These are phyloP conservation scores for Ferrisia virgata DNA, from an alignment of 2,888 invertebrate species.

Conservation along the genomic window DNA sequence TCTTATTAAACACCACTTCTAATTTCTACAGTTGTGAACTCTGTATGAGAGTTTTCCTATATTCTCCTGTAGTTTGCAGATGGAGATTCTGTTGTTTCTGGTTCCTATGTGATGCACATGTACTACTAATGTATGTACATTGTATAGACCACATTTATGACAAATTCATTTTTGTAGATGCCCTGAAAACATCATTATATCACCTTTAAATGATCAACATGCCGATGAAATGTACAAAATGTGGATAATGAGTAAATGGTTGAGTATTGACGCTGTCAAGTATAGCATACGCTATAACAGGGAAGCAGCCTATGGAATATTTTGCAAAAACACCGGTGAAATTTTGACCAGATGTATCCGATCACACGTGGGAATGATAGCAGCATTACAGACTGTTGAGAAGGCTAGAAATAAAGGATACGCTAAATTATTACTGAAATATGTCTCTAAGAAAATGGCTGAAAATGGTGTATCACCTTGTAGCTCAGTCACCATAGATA, in stretches of 20 bases:
- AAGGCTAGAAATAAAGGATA: conserved; percentile 3
- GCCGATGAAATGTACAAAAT: not conserved
- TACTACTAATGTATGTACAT: not conserved
- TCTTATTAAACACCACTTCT: no score
- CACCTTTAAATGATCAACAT: not conserved
- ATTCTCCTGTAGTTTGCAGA: no score
- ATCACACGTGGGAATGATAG: not conserved
- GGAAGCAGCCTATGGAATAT: not conserved
- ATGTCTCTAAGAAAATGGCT: not conserved
- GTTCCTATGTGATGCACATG: not conserved
- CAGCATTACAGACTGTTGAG: not conserved
- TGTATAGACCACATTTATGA: no score
- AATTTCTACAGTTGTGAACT: no score
- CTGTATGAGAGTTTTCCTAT: no score
- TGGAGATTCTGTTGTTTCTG: no score
- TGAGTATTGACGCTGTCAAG: not conserved
- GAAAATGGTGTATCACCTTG: not conserved
- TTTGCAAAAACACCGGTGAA: not conserved
- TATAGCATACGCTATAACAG: not conserved
- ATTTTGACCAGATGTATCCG: not conserved
- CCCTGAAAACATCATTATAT: not conserved
- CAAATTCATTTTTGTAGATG: no score
- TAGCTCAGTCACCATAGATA: no score
- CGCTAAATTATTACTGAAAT: not conserved
- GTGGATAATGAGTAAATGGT: not conserved